phyloP scores from a whole-genome alignment of 1,140 invertebrate genomes.

The Camponotus floridanus region DNA sequence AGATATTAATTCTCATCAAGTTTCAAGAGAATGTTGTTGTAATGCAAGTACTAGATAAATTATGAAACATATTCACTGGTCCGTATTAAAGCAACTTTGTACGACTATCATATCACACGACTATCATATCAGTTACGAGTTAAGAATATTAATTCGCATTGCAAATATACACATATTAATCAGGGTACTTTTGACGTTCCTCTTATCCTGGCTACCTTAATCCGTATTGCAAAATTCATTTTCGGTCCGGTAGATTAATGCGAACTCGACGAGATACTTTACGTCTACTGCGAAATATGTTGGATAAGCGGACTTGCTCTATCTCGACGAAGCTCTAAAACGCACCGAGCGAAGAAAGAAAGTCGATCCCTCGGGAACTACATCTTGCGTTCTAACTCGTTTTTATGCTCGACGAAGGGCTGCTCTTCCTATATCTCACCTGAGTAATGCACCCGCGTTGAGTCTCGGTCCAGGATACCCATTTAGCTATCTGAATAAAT shows the following conservation, averaged over 20 bases:
- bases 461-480: not conserved
- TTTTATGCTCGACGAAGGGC: not conserved
- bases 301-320: not conserved
- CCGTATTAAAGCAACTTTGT: not conserved
- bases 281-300: not conserved
- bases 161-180: slow-evolving; percentile 11
- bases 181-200: not conserved
- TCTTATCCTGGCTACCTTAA: not conserved
- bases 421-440: not conserved
- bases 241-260: slow-evolving; percentile 6
- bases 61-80: not conserved
- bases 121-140: not conserved
- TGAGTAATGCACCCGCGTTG: slow-evolving; percentile 2
- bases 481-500: slow-evolving; percentile 18
- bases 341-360: not conserved
- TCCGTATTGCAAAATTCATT: slow-evolving; percentile 19
- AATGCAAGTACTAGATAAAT: slow-evolving; percentile 9
- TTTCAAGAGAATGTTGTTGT: not conserved
- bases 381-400: slow-evolving; percentile 18
- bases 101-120: not conserved
- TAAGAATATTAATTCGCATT: slow-evolving; percentile 17
- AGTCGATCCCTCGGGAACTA: slow-evolving; percentile 24
- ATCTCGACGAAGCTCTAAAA: slow-evolving; percentile 48
- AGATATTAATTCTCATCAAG: slow-evolving; percentile 15
- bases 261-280: slow-evolving; percentile 24